A percentile compares a stretch with the other conserved stretches of the same genome.
These are phyloP conservation scores for Achatina immaculata DNA, from an alignment of 1,140 invertebrate genomes.

Conservation along the genomic window DNA sequence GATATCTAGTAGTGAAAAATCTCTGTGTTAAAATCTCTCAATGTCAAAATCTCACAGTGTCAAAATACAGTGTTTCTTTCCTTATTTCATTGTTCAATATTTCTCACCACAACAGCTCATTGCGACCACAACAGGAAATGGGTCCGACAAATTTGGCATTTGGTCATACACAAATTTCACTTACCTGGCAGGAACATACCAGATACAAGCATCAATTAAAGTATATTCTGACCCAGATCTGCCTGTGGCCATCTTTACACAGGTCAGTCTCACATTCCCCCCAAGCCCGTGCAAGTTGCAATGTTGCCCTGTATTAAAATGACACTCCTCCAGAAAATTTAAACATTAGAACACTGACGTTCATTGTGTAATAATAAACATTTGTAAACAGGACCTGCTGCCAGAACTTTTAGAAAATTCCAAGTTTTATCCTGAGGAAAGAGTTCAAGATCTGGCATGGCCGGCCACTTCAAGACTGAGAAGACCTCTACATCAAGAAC, in stretches of 20 bases:
- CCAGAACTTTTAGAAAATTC: neutral
- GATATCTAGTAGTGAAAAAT: no score
- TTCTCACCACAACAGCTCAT: neutral
- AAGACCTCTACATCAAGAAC: no score
- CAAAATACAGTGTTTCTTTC: no score
- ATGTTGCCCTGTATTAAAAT: no score
- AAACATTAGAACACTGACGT: neutral
- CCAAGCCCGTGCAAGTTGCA: neutral
- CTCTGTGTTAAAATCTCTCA: no score
- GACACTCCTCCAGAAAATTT: neutral
- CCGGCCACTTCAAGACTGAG: no score
- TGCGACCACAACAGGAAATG: neutral
- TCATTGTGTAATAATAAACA: neutral
- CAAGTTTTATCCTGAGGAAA: neutral
- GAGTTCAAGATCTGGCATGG: no score
- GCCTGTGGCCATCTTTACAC: neutral
- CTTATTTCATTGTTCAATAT: neutral
- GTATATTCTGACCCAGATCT: neutral
- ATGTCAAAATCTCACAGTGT: no score
- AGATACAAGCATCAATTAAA: neutral
- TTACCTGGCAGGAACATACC: neutral
- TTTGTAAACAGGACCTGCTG: neutral
- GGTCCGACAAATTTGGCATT: neutral
- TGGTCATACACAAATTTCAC: neutral
- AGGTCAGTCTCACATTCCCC: neutral